Evolutionary conservation across 2,113 vertebrate species (phyloP).

Genomic region (Clarias batrachus): DNA sequence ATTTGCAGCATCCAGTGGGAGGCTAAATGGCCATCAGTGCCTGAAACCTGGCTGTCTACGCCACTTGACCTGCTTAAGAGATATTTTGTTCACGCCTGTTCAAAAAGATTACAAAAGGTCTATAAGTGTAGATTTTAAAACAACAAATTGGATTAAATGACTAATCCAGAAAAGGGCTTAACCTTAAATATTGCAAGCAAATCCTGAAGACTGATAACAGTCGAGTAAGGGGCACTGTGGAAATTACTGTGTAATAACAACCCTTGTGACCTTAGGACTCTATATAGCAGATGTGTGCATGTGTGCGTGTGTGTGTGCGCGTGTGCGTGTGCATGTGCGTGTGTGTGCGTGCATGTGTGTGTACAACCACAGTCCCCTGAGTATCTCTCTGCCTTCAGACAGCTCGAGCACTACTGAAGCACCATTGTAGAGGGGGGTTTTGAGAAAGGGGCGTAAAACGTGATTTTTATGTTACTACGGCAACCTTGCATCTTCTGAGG

Average conservation of each 20-base stretch:
- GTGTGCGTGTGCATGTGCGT: neutral
- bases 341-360: neutral
- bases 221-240: neutral
- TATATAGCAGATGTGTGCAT: neutral
- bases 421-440: neutral
- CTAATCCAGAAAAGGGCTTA: neutral
- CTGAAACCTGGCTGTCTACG: neutral
- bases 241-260: slow-evolving; percentile 15
- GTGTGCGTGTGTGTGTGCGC: neutral
- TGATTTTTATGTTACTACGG: slow-evolving; percentile 36
- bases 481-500: slow-evolving; percentile 18
- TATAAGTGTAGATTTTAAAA: neutral
- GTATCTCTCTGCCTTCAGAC: slow-evolving; percentile 28
- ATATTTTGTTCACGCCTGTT: neutral
- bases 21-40: neutral
- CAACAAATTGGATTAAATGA: neutral
- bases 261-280: neutral
- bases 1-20: neutral
- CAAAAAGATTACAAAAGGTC: neutral
- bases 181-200: neutral
- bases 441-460: slow-evolving; percentile 1
- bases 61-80: neutral
- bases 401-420: slow-evolving; percentile 24
- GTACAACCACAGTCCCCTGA: slow-evolving; percentile 28
- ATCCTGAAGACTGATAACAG: neutral